Percentiles rank a stretch among this genome's conserved stretches.
These are phyloP conservation scores for Phainopepla nitens DNA, from an alignment of 2,113 vertebrate genomes.

Conservation along the genomic window DNA sequence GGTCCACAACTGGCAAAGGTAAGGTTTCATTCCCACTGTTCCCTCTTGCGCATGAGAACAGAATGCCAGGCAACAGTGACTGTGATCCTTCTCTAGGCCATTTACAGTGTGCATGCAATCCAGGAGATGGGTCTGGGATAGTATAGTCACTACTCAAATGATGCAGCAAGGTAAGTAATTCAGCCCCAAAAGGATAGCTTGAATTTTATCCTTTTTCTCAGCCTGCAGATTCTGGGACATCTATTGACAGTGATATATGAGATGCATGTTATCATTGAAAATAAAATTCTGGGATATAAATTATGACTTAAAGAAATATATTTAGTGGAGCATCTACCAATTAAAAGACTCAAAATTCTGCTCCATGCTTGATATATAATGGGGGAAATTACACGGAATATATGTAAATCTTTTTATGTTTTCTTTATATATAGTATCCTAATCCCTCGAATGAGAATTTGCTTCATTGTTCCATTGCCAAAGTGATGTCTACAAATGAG, in stretches of 20 bases:
- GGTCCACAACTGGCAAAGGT: neutral
- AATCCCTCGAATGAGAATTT: constrained; percentile 17
- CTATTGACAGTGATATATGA: neutral
- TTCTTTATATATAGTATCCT: neutral
- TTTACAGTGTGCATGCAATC: neutral
- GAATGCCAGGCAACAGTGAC: neutral
- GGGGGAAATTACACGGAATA: neutral
- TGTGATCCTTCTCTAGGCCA: neutral
- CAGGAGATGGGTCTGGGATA: neutral
- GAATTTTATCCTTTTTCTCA: neutral
- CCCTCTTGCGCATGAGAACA: neutral
- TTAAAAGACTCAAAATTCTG: neutral
- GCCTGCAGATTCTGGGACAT: neutral
- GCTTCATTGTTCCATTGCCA: constrained; percentile 25
- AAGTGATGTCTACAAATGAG: neutral
- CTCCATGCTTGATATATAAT: neutral
- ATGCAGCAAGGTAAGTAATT: neutral
- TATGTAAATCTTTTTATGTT: constrained; percentile 19
- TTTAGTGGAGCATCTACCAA: neutral
- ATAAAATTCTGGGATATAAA: neutral
- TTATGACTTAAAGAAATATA: neutral
- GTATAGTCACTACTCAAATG: neutral
- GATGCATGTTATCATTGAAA: neutral
- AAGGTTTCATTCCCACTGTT: neutral
- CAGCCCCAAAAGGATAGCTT: neutral